A percentile compares a stretch with the other conserved stretches of the same genome.
Conservation (phyloP, 1,140 invertebrate genomes). For the Rhynchophorus ferrugineus region DNA sequence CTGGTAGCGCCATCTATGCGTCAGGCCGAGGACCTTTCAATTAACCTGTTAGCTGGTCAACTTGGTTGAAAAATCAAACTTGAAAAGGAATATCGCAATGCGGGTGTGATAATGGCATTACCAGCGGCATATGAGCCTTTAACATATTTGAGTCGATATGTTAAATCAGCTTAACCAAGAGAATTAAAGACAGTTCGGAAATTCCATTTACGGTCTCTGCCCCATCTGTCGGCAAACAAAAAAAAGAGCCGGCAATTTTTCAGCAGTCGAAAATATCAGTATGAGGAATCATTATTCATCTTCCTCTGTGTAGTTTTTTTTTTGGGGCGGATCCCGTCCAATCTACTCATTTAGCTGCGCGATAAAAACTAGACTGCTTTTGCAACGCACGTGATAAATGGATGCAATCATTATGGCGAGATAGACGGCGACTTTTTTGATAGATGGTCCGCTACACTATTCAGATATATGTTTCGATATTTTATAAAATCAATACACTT, state of each 20-base stretch:
- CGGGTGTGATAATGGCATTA: too few species aligned
- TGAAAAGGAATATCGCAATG: too few species aligned
- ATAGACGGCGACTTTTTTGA: slow-evolving; percentile 24
- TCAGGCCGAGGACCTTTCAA: too few species aligned
- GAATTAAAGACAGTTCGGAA: too few species aligned
- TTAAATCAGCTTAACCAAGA: too few species aligned
- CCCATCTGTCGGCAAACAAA: too few species aligned
- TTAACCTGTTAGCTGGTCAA: too few species aligned
- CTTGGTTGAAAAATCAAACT: too few species aligned
- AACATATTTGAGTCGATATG: too few species aligned
- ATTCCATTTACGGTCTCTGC: too few species aligned
- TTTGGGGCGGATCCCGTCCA: slow-evolving; percentile 10
- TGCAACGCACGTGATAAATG: slow-evolving; percentile 21
- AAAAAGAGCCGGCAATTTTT: slow-evolving; percentile 20
- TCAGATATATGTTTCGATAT: slow-evolving; percentile 12
- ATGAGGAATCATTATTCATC: slow-evolving; percentile 20
- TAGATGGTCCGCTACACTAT: slow-evolving; percentile 14
- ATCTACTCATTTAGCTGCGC: slow-evolving; percentile 23
- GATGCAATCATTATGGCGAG: slow-evolving; percentile 20
- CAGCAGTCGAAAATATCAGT: slow-evolving; percentile 19
- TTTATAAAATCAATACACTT: slow-evolving; percentile 16
- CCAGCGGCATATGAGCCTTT: too few species aligned
- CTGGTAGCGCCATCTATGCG: too few species aligned
- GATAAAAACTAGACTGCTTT: slow-evolving; percentile 23
- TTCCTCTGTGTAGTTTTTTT: slow-evolving; percentile 16